These are phyloP conservation scores for Tragelaphus strepsiceros DNA, from an alignment of 2,113 vertebrate genomes.

Conservation along the genomic window DNA sequence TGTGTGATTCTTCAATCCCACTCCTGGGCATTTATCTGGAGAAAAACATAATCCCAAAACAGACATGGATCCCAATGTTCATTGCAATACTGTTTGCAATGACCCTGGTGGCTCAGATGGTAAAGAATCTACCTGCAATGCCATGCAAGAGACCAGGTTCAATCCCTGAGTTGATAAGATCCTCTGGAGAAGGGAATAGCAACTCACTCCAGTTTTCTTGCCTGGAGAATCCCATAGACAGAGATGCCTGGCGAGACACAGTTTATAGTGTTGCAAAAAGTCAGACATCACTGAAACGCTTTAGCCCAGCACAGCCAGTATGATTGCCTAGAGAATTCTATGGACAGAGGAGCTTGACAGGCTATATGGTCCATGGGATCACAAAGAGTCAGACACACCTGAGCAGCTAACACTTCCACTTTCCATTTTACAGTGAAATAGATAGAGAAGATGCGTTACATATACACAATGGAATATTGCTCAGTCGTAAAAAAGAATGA, in stretches of 20 bases:
- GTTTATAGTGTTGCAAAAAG: background rate
- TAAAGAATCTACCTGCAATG: background rate
- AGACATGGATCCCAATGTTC: background rate
- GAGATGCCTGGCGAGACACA: rapidly evolving
- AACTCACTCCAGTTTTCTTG: background rate
- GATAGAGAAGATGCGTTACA: background rate
- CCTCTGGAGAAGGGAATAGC: background rate
- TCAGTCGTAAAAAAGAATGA: background rate
- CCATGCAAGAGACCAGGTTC: background rate
- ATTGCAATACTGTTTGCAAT: background rate
- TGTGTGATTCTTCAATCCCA: background rate
- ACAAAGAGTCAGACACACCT: rapidly evolving
- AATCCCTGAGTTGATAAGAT: background rate
- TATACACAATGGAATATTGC: background rate
- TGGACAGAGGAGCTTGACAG: background rate
- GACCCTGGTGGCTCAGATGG: background rate
- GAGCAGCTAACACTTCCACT: background rate
- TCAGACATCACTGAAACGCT: background rate
- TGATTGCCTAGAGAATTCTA: background rate
- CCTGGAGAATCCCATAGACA: background rate
- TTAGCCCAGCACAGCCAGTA: background rate
- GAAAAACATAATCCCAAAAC: background rate
- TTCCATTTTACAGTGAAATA: background rate
- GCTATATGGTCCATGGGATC: background rate
- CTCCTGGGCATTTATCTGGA: background rate